phyloP scores from a whole-genome alignment of 2,888 invertebrate species.

The Aphodius sticticus region DNA sequence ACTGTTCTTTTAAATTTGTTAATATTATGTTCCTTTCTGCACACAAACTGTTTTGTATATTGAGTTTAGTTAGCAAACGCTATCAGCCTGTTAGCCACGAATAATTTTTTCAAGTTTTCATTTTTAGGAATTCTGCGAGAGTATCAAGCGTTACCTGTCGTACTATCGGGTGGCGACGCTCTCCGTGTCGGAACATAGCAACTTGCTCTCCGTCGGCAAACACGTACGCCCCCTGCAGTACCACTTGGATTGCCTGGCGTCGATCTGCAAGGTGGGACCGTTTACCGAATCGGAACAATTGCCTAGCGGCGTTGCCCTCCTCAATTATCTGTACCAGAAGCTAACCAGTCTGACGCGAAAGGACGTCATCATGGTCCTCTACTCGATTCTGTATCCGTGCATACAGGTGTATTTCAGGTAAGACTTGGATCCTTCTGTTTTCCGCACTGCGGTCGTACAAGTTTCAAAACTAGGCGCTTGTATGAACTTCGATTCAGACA shows the following conservation, averaged over 20 bases:
- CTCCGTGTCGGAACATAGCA: conserved; percentile 49
- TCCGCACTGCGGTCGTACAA: too few species aligned
- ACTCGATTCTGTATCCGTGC: conserved; percentile 58
- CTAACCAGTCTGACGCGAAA: conserved; percentile 67
- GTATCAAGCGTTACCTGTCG: conserved; percentile 67
- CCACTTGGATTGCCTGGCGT: conserved; percentile 65
- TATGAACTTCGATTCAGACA: too few species aligned
- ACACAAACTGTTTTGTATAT: too few species aligned
- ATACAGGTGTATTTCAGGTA: conserved; percentile 58
- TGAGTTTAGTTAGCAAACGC: too few species aligned
- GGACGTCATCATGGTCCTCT: conserved; percentile 65
- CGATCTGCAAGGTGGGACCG: conserved; percentile 63
- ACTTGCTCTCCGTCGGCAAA: conserved; percentile 50
- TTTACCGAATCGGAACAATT: conserved; percentile 49
- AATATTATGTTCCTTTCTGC: too few species aligned
- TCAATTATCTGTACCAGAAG: conserved; percentile 72
- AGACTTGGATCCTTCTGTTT: conserved; percentile 16
- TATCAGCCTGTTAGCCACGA: too few species aligned
- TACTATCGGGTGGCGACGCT: conserved; percentile 65
- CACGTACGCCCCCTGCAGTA: conserved; percentile 63
- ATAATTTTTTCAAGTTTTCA: too few species aligned
- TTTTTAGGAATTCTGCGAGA: conserved; percentile 70
- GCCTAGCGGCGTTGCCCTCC: conserved; percentile 65
- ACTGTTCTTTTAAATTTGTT: too few species aligned
- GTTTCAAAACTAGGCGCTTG: too few species aligned